These are phyloP conservation scores for Axinella damicornis DNA, from an alignment of 37 sponge, comb jelly and placozoan genomes.

Conservation along the genomic window DNA sequence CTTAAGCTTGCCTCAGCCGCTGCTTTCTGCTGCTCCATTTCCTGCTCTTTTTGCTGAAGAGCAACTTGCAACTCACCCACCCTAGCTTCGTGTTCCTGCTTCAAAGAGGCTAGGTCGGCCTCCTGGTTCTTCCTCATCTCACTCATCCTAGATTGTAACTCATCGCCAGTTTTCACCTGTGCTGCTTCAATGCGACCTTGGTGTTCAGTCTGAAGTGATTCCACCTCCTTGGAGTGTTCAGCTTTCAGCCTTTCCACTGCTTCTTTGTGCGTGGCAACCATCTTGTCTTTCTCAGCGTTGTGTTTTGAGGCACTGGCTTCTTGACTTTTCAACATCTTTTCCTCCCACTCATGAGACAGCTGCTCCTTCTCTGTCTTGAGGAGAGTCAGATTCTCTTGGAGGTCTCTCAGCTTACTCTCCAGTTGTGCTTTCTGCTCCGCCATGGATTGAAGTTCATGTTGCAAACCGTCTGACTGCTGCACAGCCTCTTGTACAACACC, in stretches of 20 bases:
- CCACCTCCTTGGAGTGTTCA: neutral
- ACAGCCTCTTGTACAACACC: neutral
- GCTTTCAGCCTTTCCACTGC: neutral
- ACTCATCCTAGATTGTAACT: neutral
- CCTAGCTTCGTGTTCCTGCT: neutral
- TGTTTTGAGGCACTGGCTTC: neutral
- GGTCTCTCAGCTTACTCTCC: neutral
- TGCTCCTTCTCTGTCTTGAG: neutral
- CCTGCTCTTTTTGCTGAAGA: neutral
- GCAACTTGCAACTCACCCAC: constrained; percentile 1
- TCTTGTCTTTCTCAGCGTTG: neutral
- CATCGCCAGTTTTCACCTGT: neutral
- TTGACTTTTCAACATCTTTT: neutral
- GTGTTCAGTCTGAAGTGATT: neutral
- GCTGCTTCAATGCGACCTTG: neutral
- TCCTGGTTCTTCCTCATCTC: neutral
- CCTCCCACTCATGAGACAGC: neutral
- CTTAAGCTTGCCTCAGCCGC: neutral
- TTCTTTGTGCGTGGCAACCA: neutral
- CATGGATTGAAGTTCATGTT: too few species aligned
- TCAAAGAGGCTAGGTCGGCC: neutral
- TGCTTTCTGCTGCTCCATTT: neutral
- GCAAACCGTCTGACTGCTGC: neutral
- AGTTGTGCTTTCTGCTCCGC: neutral
- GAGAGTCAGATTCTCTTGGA: neutral